phyloP scores from a whole-genome alignment of 1,140 invertebrate genomes.

The Cephus cinctus region DNA sequence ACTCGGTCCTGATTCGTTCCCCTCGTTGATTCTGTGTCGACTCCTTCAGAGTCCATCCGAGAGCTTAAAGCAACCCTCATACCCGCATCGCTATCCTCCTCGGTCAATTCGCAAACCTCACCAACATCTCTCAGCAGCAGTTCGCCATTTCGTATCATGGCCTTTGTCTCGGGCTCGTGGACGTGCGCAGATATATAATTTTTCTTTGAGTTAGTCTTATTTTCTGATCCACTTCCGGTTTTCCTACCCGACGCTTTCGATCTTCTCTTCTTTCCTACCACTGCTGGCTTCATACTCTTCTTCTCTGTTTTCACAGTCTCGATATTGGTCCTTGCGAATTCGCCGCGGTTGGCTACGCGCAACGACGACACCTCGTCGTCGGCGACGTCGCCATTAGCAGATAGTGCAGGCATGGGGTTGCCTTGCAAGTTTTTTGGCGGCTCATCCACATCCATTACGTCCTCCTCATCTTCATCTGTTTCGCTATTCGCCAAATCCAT shows the following conservation, averaged over 20 bases:
- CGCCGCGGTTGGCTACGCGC: conserved; percentile 36
- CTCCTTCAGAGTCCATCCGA: conserved; percentile 37
- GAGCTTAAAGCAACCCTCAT: conserved; percentile 55
- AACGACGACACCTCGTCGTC: conserved; percentile 32
- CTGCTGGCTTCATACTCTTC: conserved; percentile 14
- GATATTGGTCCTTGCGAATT: conserved; percentile 43
- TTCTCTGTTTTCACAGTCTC: background rate
- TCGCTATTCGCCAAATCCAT: conserved; percentile 25
- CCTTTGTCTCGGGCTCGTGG: conserved; percentile 1
- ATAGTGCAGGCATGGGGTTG: conserved; percentile 62
- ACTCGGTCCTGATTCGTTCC: conserved; percentile 11
- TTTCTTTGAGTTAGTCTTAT: conserved; percentile 4
- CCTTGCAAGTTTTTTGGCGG: conserved; percentile 59
- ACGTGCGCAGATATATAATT: conserved; percentile 6
- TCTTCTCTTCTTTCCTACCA: conserved; percentile 10
- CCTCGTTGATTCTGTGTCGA: conserved; percentile 20
- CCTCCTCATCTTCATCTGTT: conserved; percentile 29
- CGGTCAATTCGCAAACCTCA: conserved; percentile 47
- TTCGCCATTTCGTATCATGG: conserved; percentile 1
- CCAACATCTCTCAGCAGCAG: conserved; percentile 11
- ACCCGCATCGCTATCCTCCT: conserved; percentile 52
- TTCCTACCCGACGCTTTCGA: conserved; percentile 18
- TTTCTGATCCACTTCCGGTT: conserved; percentile 13
- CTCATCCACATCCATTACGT: conserved; percentile 27
- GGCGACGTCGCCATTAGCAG: conserved; percentile 50